These are phyloP conservation scores for Loxodonta africana DNA, from an alignment of 2,113 vertebrate species.

Conservation along the genomic window DNA sequence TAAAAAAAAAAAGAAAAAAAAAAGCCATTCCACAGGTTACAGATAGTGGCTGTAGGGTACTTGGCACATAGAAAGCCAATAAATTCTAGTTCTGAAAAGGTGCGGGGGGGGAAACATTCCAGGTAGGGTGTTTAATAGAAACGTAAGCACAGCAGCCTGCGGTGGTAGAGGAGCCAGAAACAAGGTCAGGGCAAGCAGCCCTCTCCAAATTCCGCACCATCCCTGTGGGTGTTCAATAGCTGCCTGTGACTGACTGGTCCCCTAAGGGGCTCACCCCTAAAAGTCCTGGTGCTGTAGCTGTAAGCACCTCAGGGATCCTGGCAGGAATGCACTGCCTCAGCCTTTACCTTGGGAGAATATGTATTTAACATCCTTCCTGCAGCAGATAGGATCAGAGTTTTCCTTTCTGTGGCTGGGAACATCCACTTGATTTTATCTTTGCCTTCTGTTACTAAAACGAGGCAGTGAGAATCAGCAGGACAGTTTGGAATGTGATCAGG, in stretches of 20 bases:
- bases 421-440: constrained; percentile 40
- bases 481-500: not conserved
- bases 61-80: not conserved
- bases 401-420: not conserved
- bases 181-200: not conserved
- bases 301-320: not conserved
- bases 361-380: not conserved
- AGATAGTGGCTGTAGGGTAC: not conserved
- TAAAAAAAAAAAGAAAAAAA: not conserved
- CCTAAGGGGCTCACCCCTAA: not conserved
- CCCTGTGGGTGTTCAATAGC: not conserved
- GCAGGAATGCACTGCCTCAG: not conserved
- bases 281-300: not conserved
- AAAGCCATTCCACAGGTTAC: not conserved
- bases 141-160: not conserved
- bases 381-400: not conserved
- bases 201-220: not conserved
- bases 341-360: not conserved
- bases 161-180: not conserved
- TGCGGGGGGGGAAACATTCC: not conserved
- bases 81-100: not conserved
- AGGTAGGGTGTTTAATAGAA: not conserved
- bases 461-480: not conserved
- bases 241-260: not conserved
- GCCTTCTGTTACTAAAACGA: not conserved